phyloP scores from a whole-genome alignment of 2,113 vertebrate species.

The Cercopithecus mona region DNA sequence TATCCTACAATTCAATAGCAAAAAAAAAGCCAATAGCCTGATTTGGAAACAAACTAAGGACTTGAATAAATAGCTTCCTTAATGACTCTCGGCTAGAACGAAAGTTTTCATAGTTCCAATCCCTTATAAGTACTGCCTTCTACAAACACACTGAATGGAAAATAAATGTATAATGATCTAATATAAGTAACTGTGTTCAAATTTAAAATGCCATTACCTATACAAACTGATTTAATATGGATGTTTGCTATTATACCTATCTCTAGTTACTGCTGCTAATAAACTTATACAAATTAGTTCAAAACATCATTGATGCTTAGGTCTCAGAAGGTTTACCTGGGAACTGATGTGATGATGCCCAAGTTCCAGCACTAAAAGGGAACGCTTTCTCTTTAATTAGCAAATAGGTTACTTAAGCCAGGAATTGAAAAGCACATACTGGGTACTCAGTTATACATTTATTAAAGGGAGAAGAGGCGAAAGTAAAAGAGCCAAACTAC shows the following conservation, averaged over 20 bases:
- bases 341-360: neutral
- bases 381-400: neutral
- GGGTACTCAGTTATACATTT: neutral
- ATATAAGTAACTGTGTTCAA: neutral
- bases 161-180: neutral
- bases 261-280: neutral
- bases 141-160: neutral
- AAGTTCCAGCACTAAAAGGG: neutral
- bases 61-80: neutral
- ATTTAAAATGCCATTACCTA: neutral
- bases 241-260: neutral
- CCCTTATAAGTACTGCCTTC: neutral
- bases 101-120: neutral
- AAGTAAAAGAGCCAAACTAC: neutral
- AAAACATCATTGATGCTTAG: neutral
- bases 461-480: neutral
- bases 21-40: neutral
- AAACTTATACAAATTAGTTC: neutral
- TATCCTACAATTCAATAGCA: neutral
- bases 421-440: neutral
- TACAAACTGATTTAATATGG: neutral
- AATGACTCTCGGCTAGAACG: neutral
- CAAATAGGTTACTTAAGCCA: neutral
- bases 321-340: neutral
- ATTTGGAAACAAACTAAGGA: neutral